These are phyloP conservation scores for Tetragonula carbonaria DNA, from an alignment of 2,888 invertebrate species.

Conservation along the genomic window DNA sequence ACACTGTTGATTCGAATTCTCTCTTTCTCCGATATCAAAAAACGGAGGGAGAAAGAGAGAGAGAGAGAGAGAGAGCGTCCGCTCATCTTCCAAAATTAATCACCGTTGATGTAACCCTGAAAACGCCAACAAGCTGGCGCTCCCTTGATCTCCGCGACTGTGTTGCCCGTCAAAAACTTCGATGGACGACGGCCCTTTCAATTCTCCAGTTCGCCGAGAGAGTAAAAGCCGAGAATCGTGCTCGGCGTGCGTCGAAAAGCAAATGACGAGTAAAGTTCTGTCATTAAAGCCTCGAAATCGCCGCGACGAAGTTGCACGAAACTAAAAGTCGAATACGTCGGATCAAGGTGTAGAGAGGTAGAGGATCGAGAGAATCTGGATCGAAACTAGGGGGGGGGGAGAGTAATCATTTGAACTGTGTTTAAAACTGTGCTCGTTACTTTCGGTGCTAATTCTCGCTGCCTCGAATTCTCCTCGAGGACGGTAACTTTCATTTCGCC, in stretches of 20 bases:
- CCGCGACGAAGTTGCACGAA: slow-evolving; percentile 17
- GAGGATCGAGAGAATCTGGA: not conserved
- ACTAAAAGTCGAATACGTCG: slow-evolving; percentile 22
- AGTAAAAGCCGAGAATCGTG: not conserved
- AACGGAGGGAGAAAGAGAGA: not conserved
- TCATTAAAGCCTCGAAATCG: slow-evolving; percentile 17
- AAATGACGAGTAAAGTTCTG: slow-evolving; percentile 44
- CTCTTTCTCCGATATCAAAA: slow-evolving; percentile 65
- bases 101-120: slow-evolving; percentile 65
- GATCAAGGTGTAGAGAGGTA: not conserved
- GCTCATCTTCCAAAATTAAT: slow-evolving; percentile 77
- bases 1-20: slow-evolving; percentile 52
- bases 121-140: slow-evolving; percentile 45
- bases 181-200: slow-evolving; percentile 3
- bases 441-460: not conserved
- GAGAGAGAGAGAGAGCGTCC: slow-evolving; percentile 32
- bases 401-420: not conserved
- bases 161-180: not conserved
- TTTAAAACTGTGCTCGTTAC: not conserved
- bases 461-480: not conserved
- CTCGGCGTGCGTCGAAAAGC: slow-evolving; percentile 18
- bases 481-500: not conserved
- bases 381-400: not conserved
- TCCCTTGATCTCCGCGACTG: not conserved
- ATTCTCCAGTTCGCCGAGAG: not conserved